Evolutionary conservation across 2,113 vertebrate genomes (phyloP).

Genomic region (Corydoras maculifer): DNA sequence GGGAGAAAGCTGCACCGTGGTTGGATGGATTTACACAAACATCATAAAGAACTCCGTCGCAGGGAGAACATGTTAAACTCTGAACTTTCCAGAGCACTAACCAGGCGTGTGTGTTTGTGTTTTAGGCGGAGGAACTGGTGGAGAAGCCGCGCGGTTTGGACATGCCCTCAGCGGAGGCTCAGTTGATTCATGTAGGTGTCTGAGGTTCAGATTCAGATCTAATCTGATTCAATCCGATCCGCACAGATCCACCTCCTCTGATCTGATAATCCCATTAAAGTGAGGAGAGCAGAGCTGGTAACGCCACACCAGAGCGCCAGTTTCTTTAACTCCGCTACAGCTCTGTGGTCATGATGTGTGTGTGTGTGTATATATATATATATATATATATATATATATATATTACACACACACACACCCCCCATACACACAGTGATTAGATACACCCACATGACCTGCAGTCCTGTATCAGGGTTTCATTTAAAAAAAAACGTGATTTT

Average conservation of each 20-base stretch:
- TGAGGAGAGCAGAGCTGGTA: not conserved
- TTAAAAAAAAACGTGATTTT: not conserved
- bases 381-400: too few relatives aligned
- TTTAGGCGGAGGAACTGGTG: conserved; percentile 38
- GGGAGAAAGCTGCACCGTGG: too few relatives aligned
- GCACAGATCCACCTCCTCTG: not conserved
- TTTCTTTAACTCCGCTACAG: not conserved
- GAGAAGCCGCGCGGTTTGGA: conserved; percentile 39
- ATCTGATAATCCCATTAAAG: not conserved
- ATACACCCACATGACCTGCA: too few relatives aligned
- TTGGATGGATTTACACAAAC: too few relatives aligned
- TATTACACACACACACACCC: too few relatives aligned
- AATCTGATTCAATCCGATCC: too few relatives aligned
- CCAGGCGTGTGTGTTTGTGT: conserved; percentile 1
- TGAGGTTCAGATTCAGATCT: not conserved
- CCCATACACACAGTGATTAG: too few relatives aligned
- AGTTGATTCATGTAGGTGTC: conserved; percentile 49
- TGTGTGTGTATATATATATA: too few relatives aligned
- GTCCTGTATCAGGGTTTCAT: not conserved
- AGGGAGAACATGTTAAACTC: not conserved
- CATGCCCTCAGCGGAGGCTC: conserved; percentile 45
- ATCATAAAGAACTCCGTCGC: not conserved
- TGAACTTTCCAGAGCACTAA: not conserved
- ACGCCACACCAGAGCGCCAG: not conserved
- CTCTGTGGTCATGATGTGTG: too few relatives aligned